A percentile compares a stretch with the other conserved stretches of the same genome.
phyloP scores from a whole-genome alignment of 2,113 vertebrate genomes.

The Microtus ochrogaster region DNA sequence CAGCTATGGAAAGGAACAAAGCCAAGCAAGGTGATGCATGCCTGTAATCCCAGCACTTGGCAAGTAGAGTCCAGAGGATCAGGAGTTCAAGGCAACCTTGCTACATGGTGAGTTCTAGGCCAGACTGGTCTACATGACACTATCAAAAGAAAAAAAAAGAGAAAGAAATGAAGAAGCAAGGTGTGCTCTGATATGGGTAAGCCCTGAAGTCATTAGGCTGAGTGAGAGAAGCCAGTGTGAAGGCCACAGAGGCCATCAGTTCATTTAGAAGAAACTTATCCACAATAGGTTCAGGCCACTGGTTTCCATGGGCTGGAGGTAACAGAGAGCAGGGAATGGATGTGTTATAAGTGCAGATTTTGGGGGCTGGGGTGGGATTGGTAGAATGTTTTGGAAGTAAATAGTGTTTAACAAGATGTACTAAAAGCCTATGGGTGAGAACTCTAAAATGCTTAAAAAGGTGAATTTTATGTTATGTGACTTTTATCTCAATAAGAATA shows the following conservation, averaged over 20 bases:
- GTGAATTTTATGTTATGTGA: not conserved
- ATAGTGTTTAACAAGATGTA: not conserved
- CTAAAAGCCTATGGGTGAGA: not conserved
- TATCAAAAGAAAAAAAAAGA: not conserved
- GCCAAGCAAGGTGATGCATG: not conserved
- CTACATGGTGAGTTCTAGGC: not conserved
- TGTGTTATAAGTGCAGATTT: not conserved
- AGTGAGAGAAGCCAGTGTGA: not conserved
- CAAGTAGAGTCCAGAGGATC: not conserved
- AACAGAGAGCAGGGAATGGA: not conserved
- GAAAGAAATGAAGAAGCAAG: not conserved
- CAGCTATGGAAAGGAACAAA: not conserved
- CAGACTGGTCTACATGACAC: not conserved
- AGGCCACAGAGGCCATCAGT: not conserved
- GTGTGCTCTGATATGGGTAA: too few relatives aligned
- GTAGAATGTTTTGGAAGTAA: not conserved
- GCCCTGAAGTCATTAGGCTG: not conserved
- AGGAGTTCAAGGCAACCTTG: not conserved
- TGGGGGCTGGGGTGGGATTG: not conserved
- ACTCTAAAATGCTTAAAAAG: constrained; percentile 6
- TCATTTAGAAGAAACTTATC: not conserved
- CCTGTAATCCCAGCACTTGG: not conserved
- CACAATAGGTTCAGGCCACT: not conserved
- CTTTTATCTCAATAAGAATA: constrained; percentile 47
- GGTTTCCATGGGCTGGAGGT: not conserved